phyloP scores from a whole-genome alignment of 2,797 vertebrate species.

The Pseudomugil gertrudae region DNA sequence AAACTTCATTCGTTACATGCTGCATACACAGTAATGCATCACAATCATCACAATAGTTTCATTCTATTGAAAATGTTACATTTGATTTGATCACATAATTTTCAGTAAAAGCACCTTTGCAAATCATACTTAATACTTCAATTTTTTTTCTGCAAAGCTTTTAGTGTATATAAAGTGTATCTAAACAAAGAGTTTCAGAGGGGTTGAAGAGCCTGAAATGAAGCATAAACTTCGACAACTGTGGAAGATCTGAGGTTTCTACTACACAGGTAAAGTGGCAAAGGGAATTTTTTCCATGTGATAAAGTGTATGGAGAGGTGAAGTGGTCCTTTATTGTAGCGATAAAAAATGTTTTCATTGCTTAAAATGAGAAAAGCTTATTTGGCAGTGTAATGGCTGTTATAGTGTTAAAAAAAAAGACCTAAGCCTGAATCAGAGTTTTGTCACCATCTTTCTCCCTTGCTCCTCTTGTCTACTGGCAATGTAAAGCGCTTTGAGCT shows the following conservation, averaged over 20 bases:
- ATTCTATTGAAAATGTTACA: background rate
- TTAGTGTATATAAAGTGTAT: background rate
- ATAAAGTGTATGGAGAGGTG: background rate
- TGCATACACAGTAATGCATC: conserved; percentile 2
- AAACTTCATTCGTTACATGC: background rate
- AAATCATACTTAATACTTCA: conserved; percentile 27
- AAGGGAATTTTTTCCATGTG: background rate
- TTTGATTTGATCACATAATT: conserved; percentile 1
- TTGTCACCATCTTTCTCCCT: background rate
- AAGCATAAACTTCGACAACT: background rate
- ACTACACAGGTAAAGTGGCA: background rate
- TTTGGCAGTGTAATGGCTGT: background rate
- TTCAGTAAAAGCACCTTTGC: background rate
- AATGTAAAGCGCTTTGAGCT: too few relatives aligned
- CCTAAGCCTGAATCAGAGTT: background rate
- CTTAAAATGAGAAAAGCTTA: background rate
- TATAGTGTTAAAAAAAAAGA: background rate
- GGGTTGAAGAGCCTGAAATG: background rate
- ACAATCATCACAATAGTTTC: background rate
- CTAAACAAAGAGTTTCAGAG: background rate
- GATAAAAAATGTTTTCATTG: background rate
- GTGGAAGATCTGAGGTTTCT: background rate
- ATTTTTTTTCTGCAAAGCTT: background rate
- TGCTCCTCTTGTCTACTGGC: background rate
- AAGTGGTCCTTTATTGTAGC: background rate